These are phyloP conservation scores for Crypturellus tataupa DNA, from an alignment of 2,797 vertebrate genomes.

Conservation along the genomic window DNA sequence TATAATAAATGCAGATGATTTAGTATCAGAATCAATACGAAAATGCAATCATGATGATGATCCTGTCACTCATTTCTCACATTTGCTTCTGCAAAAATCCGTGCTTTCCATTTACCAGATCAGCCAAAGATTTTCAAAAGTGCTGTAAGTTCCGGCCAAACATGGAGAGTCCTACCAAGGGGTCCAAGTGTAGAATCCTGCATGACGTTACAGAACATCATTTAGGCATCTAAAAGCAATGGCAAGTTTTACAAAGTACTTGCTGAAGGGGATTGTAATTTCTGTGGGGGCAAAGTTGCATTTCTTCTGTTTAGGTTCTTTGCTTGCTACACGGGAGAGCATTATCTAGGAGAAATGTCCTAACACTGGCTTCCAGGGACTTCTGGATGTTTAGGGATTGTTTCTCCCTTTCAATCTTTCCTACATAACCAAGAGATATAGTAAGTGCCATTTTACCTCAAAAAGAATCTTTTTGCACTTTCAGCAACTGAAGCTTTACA, in stretches of 20 bases:
- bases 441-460: conserved; percentile 31
- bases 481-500: conserved; percentile 26
- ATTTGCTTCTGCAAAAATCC: background rate
- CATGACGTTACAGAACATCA: background rate
- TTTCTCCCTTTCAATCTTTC: conserved; percentile 27
- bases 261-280: background rate
- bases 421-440: conserved; percentile 29
- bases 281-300: background rate
- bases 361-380: background rate
- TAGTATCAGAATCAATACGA: background rate
- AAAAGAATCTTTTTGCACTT: conserved; percentile 10
- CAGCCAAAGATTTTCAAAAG: background rate
- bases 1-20: background rate
- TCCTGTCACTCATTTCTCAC: conserved; percentile 9
- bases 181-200: background rate
- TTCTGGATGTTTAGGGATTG: conserved; percentile 27
- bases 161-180: background rate
- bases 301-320: background rate
- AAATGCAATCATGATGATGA: background rate
- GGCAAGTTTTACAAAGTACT: background rate
- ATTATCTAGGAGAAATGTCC: background rate
- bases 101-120: background rate
- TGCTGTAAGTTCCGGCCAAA: background rate
- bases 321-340: background rate
- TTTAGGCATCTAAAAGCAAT: background rate